Conservation (phyloP, 2,113 vertebrate genomes). For the Austrofundulus limnaeus region DNA sequence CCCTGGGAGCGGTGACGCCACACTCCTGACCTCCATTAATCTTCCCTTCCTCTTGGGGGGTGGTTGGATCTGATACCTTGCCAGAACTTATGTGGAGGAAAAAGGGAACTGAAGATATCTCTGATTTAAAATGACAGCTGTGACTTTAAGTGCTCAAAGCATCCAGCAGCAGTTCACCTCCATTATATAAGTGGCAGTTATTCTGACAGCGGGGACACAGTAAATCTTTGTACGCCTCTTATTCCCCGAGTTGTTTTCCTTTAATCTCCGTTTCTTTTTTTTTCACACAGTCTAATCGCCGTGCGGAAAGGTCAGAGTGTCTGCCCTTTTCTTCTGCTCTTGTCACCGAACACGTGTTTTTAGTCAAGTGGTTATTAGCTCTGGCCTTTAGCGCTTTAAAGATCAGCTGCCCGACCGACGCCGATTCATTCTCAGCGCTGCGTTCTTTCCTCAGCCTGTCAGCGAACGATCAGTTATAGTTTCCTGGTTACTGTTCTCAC, state of each 20-base stretch:
- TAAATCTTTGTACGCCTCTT: conserved; percentile 28
- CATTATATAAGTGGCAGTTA: conserved; percentile 20
- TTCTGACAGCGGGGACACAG: conserved; percentile 26
- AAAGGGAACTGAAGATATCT: conserved; percentile 8
- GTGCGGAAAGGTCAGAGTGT: conserved; percentile 51
- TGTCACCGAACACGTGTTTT: conserved; percentile 42
- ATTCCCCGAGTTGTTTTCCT: conserved; percentile 18
- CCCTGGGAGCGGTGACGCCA: conserved; percentile 9
- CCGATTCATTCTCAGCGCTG: conserved; percentile 21
- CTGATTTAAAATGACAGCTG: conserved; percentile 49
- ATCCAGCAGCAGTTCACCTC: conserved; percentile 38
- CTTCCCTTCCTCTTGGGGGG: neutral
- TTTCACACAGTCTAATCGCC: conserved; percentile 19
- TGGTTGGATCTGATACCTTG: neutral
- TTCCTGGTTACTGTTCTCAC: neutral
- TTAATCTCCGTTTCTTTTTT: conserved; percentile 25
- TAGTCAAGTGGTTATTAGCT: conserved; percentile 52
- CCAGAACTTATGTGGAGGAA: neutral
- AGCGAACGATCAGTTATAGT: neutral
- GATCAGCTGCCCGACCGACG: conserved; percentile 23
- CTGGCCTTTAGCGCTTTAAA: conserved; percentile 54
- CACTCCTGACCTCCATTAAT: conserved; percentile 37
- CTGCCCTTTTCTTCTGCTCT: conserved; percentile 33
- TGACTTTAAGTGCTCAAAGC: conserved; percentile 29
- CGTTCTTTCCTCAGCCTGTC: neutral